A percentile compares a stretch with the other conserved stretches of the same genome.
phyloP scores from a whole-genome alignment of 1,140 invertebrate species.

The Drosophila quadrilineata region DNA sequence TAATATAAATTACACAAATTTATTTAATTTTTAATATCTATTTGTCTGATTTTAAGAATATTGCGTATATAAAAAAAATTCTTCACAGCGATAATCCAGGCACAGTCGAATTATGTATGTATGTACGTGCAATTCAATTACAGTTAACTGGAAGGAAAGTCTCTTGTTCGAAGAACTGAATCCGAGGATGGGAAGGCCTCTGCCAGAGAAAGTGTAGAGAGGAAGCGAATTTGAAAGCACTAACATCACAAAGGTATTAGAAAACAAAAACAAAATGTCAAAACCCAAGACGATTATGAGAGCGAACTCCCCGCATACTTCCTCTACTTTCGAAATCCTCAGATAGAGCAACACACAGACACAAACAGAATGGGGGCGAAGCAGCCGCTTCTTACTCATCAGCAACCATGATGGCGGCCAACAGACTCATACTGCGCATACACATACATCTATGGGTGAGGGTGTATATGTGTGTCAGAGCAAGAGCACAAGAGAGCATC shows the following conservation, averaged over 20 bases:
- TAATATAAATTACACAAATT: not conserved
- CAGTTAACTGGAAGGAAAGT: constrained; percentile 61
- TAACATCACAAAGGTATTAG: constrained; percentile 80
- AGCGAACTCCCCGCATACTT: constrained; percentile 65
- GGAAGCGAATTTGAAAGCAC: constrained; percentile 46
- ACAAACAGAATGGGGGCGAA: not conserved
- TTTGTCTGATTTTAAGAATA: too few relatives aligned
- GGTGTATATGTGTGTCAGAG: constrained; percentile 33
- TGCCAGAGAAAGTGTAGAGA: not conserved
- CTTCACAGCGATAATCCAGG: too few relatives aligned
- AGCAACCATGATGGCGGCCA: constrained; percentile 69
- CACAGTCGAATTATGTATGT: too few relatives aligned
- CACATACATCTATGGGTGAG: constrained; percentile 24
- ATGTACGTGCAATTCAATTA: constrained; percentile 71
- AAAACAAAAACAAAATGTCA: constrained; percentile 81
- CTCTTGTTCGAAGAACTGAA: constrained; percentile 11
- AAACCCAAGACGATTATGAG: constrained; percentile 80
- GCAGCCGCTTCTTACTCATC: constrained; percentile 17
- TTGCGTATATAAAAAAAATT: too few relatives aligned
- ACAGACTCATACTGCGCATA: constrained; percentile 18
- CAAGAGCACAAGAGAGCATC: constrained; percentile 30
- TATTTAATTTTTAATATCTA: too few relatives aligned
- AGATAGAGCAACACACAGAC: not conserved
- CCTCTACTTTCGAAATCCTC: constrained; percentile 45
- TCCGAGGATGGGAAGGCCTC: not conserved